These are phyloP conservation scores for Drosophila diplacantha DNA, from an alignment of 2,888 invertebrate species.

Conservation along the genomic window DNA sequence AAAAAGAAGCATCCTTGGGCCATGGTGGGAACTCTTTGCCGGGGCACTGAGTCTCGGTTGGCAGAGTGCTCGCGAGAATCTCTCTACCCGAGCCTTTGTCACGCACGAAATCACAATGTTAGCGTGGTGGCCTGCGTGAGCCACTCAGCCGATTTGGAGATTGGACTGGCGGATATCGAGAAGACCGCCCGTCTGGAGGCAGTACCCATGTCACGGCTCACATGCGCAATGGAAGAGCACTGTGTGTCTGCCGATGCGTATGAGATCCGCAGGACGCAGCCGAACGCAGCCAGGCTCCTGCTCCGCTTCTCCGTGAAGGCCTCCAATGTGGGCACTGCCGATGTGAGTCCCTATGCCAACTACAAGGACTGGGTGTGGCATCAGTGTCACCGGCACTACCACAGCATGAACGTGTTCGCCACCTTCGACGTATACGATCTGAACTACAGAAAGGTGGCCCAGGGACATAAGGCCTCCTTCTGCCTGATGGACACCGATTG, in stretches of 20 bases:
- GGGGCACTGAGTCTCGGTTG: constrained; percentile 64
- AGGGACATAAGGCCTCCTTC: constrained; percentile 74
- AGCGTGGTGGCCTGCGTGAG: constrained; percentile 66
- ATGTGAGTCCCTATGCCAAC: constrained; percentile 73
- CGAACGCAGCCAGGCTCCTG: constrained; percentile 58
- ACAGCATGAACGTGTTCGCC: constrained; percentile 73
- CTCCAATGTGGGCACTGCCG: constrained; percentile 70
- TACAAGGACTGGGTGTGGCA: constrained; percentile 74
- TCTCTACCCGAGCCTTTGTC: constrained; percentile 56
- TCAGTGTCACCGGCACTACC: constrained; percentile 71
- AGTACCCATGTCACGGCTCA: constrained; percentile 63
- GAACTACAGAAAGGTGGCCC: constrained; percentile 65
- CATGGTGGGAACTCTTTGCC: constrained; percentile 69
- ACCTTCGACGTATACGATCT: constrained; percentile 69
- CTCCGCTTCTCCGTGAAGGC: constrained; percentile 72
- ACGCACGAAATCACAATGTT: constrained; percentile 59
- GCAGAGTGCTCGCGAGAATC: constrained; percentile 64
- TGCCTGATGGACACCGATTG: constrained; percentile 70
- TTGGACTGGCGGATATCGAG: constrained; percentile 66
- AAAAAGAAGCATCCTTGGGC: constrained; percentile 58
- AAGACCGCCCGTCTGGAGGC: constrained; percentile 56
- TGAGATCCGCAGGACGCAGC: constrained; percentile 58
- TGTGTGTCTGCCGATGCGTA: constrained; percentile 71
- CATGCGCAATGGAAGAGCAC: constrained; percentile 74
- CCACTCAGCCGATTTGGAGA: constrained; percentile 60